Evolutionary conservation across 2,797 vertebrate species (phyloP).

Genomic region (Myotis myotis): DNA sequence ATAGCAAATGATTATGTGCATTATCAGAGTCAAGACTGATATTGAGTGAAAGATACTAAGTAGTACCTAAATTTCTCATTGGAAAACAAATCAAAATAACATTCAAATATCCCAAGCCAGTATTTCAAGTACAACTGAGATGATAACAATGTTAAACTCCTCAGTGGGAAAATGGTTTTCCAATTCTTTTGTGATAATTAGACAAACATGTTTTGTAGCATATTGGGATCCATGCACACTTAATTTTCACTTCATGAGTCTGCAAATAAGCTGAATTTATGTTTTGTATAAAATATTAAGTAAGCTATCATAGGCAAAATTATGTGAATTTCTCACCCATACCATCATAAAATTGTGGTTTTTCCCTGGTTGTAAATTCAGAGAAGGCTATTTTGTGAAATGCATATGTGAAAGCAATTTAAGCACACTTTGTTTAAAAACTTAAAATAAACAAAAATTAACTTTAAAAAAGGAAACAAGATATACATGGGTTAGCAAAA

Average conservation of each 20-base stretch:
- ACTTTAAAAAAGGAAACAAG: neutral
- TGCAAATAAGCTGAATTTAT: constrained; percentile 77
- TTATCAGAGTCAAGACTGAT: neutral
- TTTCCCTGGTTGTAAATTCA: neutral
- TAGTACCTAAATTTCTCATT: neutral
- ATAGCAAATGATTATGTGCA: neutral
- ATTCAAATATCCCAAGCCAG: neutral
- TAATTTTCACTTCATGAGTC: constrained; percentile 70
- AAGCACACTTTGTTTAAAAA: neutral
- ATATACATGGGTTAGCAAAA: neutral
- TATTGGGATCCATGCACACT: constrained; percentile 58
- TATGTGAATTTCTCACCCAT: constrained; percentile 44
- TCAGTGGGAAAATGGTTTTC: neutral
- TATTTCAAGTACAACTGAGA: neutral
- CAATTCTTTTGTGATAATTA: neutral
- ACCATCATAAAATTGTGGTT: neutral
- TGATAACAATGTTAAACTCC: neutral
- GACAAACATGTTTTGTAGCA: neutral
- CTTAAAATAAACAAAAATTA: neutral
- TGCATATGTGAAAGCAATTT: neutral
- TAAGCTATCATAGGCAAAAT: constrained; percentile 75
- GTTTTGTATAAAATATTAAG: constrained; percentile 77
- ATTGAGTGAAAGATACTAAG: neutral
- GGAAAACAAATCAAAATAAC: neutral
- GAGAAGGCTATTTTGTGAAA: neutral